These are phyloP conservation scores for Thymelicus acteon DNA, from an alignment of 2,888 invertebrate species.

Conservation along the genomic window DNA sequence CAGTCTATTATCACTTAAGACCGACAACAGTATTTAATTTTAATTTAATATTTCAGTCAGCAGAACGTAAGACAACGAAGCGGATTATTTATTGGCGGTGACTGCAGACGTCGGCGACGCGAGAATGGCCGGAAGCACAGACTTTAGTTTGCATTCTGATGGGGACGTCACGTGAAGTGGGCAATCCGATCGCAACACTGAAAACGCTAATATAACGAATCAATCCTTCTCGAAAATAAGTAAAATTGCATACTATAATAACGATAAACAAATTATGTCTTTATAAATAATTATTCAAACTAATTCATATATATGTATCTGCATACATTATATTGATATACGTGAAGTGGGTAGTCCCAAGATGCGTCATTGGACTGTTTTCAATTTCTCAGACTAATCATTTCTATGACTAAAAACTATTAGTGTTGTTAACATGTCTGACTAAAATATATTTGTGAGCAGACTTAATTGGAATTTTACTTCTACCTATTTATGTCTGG, in stretches of 20 bases:
- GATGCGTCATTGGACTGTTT: slow-evolving; percentile 9
- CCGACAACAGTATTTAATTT: slow-evolving; percentile 10
- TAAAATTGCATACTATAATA: no score
- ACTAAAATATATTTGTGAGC: background rate
- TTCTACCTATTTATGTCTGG: background rate
- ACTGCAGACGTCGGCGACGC: slow-evolving; percentile 39
- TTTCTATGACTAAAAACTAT: slow-evolving; percentile 14
- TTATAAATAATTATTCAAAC: no score
- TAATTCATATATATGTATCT: no score
- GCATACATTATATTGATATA: no score
- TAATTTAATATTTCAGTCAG: slow-evolving; percentile 37
- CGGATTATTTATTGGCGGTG: slow-evolving; percentile 53
- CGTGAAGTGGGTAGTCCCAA: background rate
- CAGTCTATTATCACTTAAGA: no score
- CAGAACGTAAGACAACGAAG: slow-evolving; percentile 38
- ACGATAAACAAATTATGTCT: no score
- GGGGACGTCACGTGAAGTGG: slow-evolving; percentile 30
- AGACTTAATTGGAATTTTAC: slow-evolving; percentile 11
- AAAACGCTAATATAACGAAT: background rate
- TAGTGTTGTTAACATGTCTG: background rate
- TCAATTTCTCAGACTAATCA: slow-evolving; percentile 7
- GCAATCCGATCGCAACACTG: slow-evolving; percentile 3
- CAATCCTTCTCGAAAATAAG: no score
- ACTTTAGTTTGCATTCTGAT: slow-evolving; percentile 51
- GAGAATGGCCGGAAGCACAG: slow-evolving; percentile 47